These are phyloP conservation scores for Lagopus leucura DNA, from an alignment of 2,113 vertebrate genomes.

Conservation along the genomic window DNA sequence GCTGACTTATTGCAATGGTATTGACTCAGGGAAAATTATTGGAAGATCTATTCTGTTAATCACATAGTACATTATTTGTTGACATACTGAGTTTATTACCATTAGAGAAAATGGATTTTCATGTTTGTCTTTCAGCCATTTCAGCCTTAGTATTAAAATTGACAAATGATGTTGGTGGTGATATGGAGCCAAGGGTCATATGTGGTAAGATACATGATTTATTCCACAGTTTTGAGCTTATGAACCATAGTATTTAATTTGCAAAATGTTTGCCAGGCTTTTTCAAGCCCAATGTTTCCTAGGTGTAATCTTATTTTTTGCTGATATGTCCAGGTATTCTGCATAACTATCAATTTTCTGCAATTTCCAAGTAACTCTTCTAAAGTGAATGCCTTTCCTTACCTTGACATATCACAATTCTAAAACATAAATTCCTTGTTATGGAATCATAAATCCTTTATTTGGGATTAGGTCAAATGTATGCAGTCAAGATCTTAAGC, in stretches of 20 bases:
- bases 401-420: not conserved
- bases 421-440: not conserved
- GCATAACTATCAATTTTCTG: not conserved
- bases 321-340: not conserved
- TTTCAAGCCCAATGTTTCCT: not conserved
- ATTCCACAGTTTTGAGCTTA: not conserved
- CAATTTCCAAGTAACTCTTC: not conserved
- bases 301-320: not conserved
- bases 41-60: not conserved
- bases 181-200: not conserved
- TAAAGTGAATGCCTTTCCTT: not conserved
- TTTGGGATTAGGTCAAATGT: not conserved
- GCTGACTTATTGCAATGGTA: not conserved
- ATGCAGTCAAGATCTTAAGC: not conserved
- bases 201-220: slow-evolving; percentile 8
- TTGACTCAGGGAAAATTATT: not conserved
- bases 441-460: not conserved
- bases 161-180: slow-evolving; percentile 7
- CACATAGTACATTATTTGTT: not conserved
- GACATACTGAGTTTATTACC: not conserved
- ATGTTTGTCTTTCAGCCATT: not conserved
- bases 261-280: slow-evolving; percentile 1
- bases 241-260: slow-evolving; percentile 36
- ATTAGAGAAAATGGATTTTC: not conserved
- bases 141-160: slow-evolving; percentile 42